A percentile compares a stretch with the other conserved stretches of the same genome.
phyloP scores from a whole-genome alignment of 1,140 invertebrate genomes.

The Intoshia linei region DNA sequence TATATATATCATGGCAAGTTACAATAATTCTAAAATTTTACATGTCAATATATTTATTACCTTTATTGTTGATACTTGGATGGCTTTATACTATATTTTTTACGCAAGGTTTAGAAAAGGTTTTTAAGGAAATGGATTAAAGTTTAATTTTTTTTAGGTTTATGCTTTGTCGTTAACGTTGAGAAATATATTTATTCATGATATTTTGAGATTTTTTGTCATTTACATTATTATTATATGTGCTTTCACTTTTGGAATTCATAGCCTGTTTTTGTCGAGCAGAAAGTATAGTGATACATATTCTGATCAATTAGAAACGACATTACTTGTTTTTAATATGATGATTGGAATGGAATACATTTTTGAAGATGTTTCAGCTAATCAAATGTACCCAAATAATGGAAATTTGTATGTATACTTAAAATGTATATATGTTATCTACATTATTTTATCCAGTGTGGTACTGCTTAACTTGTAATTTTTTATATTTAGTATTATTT shows the following conservation, averaged over 20 bases:
- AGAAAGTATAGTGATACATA: neutral
- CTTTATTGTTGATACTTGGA: constrained; percentile 4
- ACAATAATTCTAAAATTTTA: neutral
- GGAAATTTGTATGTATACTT: neutral
- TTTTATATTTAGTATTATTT: no score
- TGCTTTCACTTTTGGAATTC: constrained; percentile 6
- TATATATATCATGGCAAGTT: constrained; percentile 4
- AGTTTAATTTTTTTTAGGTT: no score
- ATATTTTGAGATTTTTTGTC: constrained; percentile 6
- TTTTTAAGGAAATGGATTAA: no score
- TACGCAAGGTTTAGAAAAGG: constrained; percentile 6
- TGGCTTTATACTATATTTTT: constrained; percentile 7
- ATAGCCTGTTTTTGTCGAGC: constrained; percentile 4
- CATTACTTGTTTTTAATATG: constrained; percentile 6
- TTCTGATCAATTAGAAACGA: constrained; percentile 1
- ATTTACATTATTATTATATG: constrained; percentile 7
- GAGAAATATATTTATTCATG: constrained; percentile 6
- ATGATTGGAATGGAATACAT: constrained; percentile 6
- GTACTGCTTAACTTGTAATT: constrained; percentile 8
- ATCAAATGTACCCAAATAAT: neutral
- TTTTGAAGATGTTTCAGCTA: constrained; percentile 5
- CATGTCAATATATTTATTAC: constrained; percentile 2
- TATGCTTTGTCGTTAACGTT: constrained; percentile 8
- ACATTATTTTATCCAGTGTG: constrained; percentile 6
- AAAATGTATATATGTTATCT: constrained; percentile 4